Evolutionary conservation across 2,888 invertebrate genomes (phyloP).

Genomic region (Lycia hirtaria): DNA sequence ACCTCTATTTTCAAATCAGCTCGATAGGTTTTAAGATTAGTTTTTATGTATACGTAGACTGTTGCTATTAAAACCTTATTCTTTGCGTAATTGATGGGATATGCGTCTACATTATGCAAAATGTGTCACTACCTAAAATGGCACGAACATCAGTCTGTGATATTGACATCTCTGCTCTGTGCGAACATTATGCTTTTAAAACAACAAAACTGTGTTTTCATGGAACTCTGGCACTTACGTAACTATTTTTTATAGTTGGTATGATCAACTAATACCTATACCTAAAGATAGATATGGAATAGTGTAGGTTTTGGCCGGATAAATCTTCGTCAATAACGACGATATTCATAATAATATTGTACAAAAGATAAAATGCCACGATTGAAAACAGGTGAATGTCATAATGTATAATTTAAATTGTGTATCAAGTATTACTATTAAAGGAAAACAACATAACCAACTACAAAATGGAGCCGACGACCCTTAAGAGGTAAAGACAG

Average conservation of each 20-base stretch:
- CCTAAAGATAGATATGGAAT: slow-evolving; percentile 40
- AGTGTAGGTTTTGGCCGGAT: slow-evolving; percentile 11
- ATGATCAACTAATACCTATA: slow-evolving; percentile 42
- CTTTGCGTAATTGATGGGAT: neutral
- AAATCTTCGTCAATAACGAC: neutral
- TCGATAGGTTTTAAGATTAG: too few relatives aligned
- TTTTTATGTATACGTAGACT: too few relatives aligned
- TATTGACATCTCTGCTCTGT: slow-evolving; percentile 30
- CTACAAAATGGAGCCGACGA: too few relatives aligned
- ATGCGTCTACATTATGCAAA: neutral
- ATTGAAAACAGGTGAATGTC: too few relatives aligned
- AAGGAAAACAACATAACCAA: too few relatives aligned
- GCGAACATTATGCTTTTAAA: slow-evolving; percentile 32
- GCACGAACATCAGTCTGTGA: slow-evolving; percentile 5
- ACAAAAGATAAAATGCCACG: too few relatives aligned
- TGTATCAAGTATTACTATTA: too few relatives aligned
- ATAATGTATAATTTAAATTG: too few relatives aligned
- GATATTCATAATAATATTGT: too few relatives aligned
- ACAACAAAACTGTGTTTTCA: slow-evolving; percentile 28
- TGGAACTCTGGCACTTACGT: slow-evolving; percentile 68
- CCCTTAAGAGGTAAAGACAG: too few relatives aligned
- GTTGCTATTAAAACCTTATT: too few relatives aligned
- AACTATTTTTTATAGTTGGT: slow-evolving; percentile 58
- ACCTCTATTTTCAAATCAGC: too few relatives aligned
- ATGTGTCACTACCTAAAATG: slow-evolving; percentile 1